Conservation (phyloP, 1,140 invertebrate genomes). For the Charaxes varanes region DNA sequence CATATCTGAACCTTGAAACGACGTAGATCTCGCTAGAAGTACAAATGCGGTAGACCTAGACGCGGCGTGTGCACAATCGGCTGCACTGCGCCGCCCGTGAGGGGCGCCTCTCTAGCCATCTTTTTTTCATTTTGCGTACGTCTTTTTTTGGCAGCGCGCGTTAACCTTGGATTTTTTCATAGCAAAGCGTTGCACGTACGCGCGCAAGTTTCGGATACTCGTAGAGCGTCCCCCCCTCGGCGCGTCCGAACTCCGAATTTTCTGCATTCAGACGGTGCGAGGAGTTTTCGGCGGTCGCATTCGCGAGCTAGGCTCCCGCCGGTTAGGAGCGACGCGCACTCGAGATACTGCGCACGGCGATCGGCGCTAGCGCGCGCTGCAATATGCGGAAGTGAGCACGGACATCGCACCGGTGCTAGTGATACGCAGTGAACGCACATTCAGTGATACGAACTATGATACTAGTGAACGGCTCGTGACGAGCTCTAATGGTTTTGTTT, state of each 20-base stretch:
- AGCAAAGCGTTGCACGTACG: slow-evolving; percentile 68
- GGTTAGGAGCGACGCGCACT: slow-evolving; percentile 44
- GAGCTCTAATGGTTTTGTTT: slow-evolving; percentile 56
- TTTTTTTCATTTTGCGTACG: slow-evolving; percentile 67
- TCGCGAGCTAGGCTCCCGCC: slow-evolving; percentile 63
- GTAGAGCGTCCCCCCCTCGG: slow-evolving; percentile 69
- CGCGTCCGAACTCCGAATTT: slow-evolving; percentile 71
- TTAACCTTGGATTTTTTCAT: slow-evolving; percentile 73
- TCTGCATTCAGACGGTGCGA: slow-evolving; percentile 66
- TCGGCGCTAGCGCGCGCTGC: slow-evolving; percentile 51
- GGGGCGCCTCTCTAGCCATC: slow-evolving; percentile 64
- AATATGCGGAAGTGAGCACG: slow-evolving; percentile 68
- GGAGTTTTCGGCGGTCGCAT: slow-evolving; percentile 70
- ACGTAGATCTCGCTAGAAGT: slow-evolving; percentile 19
- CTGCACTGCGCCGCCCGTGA: slow-evolving; percentile 65
- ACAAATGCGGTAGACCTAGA: slow-evolving; percentile 22
- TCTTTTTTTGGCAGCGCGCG: slow-evolving; percentile 72
- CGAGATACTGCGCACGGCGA: slow-evolving; percentile 30
- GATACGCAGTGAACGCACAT: slow-evolving; percentile 56
- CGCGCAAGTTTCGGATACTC: slow-evolving; percentile 69
- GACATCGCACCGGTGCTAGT: slow-evolving; percentile 49
- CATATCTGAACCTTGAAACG: slow-evolving; percentile 17
- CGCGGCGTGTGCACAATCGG: slow-evolving; percentile 45
- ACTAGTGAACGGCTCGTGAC: slow-evolving; percentile 51
- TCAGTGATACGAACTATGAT: slow-evolving; percentile 67